Base-by-base conservation (phyloP, 2,113 vertebrate genomes). In the Esox niger region DNA sequence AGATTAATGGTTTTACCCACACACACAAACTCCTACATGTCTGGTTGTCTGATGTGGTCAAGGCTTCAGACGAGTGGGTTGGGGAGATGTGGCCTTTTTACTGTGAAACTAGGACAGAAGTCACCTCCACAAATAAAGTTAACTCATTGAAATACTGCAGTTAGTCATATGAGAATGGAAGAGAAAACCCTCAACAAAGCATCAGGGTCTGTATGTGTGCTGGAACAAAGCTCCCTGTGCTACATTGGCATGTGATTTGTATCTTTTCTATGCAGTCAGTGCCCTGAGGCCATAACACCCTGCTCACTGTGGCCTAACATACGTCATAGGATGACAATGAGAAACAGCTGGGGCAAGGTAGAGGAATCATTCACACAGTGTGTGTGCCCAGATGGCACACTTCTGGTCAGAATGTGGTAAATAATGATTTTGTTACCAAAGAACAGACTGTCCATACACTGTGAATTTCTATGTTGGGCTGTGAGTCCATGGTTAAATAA, bases 101-200 rank as follows among this genome's bases (percentile, higher is more conserved):
- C 26, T 30, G 17, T 7, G n/a, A 13, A 49, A 49, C 17, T 49
- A 6, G 47, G 47, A n/a, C 47, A 49, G 47, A 49, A 49, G 7
- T n/a, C 47, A 15, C 13, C 30, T 31, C 69, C 62, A 71, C 62
- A 49, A 49, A 71, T 46, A 58, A 11, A 33, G 30, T 35, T 38
- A 61, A 15, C n/a, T 30, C 27, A n/a, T 58, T 29, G n/a, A 61
- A 20, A 60, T 31, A 64, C 31, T 32, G 60, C 7, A 26, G 55
- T 80, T 74, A 80, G 70, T 80, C 78, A 77, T 71, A 74, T 47
- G 26, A 68, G 17, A 26, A 69, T 43, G 30, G 33, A 32, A 35
- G 55, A 62, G 66, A 74, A 77, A 56, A 68, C 78, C 77, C 69
- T 25, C 31, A 33, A 31, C 29, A 61, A 64, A 47, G 27, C 2